These are phyloP conservation scores for Sarcophilus harrisii DNA, from an alignment of 2,797 vertebrate species.

Conservation along the genomic window DNA sequence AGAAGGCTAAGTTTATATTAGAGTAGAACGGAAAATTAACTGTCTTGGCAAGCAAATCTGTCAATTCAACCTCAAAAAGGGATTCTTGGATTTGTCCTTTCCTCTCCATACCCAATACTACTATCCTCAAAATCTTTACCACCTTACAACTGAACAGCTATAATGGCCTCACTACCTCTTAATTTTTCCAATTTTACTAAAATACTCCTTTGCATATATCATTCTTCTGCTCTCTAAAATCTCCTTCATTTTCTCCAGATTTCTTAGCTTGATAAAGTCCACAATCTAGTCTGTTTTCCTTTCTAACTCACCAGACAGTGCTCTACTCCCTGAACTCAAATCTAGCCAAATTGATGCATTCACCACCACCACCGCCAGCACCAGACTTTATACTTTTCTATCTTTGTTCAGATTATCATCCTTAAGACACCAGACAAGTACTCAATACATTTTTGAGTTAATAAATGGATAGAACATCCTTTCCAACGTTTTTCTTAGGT, in stretches of 20 bases:
- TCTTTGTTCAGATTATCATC: constrained; percentile 9
- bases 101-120: constrained; percentile 23
- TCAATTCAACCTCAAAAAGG: background rate
- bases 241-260: background rate
- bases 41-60: background rate
- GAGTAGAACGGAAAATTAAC: background rate
- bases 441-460: background rate
- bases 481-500: background rate
- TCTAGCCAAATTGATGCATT: background rate
- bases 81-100: background rate
- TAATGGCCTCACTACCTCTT: background rate
- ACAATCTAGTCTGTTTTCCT: background rate
- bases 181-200: constrained; percentile 4
- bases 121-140: background rate
- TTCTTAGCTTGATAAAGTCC: constrained; percentile 17
- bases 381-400: background rate
- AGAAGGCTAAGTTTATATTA: background rate
- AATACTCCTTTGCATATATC: constrained; percentile 3
- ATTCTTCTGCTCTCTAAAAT: background rate
- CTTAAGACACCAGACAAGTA: background rate
- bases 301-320: background rate
- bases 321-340: background rate
- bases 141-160: background rate
- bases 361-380: background rate
- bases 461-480: background rate